Conservation (phyloP, 2,888 invertebrate genomes). For the Cryptophagus acutangulus region DNA sequence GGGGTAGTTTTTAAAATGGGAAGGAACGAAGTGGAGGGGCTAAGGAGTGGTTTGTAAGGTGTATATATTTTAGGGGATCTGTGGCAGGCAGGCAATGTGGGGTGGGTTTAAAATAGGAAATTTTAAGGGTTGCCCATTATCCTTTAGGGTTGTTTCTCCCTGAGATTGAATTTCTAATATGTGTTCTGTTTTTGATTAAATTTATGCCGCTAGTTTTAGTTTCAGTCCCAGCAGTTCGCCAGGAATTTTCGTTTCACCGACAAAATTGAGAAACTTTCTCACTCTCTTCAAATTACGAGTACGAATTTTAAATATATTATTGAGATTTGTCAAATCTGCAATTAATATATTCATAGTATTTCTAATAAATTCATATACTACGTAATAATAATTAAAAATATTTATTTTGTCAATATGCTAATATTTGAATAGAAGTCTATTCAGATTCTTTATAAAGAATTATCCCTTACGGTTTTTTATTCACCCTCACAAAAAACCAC, state of each 20-base stretch:
- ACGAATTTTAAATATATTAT: too few species aligned
- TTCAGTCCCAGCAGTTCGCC: slow-evolving; percentile 27
- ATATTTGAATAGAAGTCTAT: too few species aligned
- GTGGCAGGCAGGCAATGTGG: slow-evolving; percentile 21
- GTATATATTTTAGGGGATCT: slow-evolving; percentile 9
- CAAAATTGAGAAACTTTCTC: slow-evolving; percentile 39
- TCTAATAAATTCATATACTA: too few species aligned
- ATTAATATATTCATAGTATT: too few species aligned
- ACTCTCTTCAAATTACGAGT: slow-evolving; percentile 32
- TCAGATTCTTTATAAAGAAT: too few species aligned
- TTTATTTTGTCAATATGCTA: too few species aligned
- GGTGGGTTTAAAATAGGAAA: slow-evolving; percentile 37
- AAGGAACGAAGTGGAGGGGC: slow-evolving; percentile 29
- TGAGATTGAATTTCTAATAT: slow-evolving; percentile 50
- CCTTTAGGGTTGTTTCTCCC: slow-evolving; percentile 47
- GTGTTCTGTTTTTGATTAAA: slow-evolving; percentile 50
- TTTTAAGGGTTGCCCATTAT: slow-evolving; percentile 43
- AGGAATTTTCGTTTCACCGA: slow-evolving; percentile 33
- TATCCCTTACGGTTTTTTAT: too few species aligned
- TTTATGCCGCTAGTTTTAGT: slow-evolving; percentile 43
- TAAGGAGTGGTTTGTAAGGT: slow-evolving; percentile 37
- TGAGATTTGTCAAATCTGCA: too few species aligned
- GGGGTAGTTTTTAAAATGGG: slow-evolving; percentile 37
- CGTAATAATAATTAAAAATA: too few species aligned
- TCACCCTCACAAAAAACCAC: too few species aligned